These are phyloP conservation scores for Pipistrellus kuhlii DNA, from an alignment of 2,797 vertebrate species.

Conservation along the genomic window DNA sequence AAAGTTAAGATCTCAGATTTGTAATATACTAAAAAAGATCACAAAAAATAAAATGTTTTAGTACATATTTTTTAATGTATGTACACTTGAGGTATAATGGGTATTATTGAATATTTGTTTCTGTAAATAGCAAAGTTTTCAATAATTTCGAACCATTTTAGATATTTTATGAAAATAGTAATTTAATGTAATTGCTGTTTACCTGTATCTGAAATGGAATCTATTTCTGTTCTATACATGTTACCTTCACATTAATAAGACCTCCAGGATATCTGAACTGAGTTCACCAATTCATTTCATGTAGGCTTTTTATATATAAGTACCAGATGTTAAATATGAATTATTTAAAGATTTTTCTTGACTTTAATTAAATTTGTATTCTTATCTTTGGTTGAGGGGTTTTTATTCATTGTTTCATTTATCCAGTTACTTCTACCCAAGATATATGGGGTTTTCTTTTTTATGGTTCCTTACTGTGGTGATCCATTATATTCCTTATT, in stretches of 20 bases:
- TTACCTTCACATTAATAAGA: slow-evolving; percentile 89
- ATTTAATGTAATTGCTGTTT: slow-evolving; percentile 79
- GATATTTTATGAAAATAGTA: slow-evolving; percentile 81
- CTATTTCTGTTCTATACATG: slow-evolving; percentile 82
- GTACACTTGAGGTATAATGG: slow-evolving; percentile 42
- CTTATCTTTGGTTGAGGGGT: slow-evolving; percentile 38
- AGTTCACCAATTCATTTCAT: slow-evolving; percentile 83
- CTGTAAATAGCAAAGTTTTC: slow-evolving; percentile 48
- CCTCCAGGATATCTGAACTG: slow-evolving; percentile 90
- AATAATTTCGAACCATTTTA: slow-evolving; percentile 68
- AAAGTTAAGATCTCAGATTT: slow-evolving; percentile 41
- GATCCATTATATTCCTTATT: slow-evolving; percentile 65
- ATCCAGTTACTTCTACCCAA: slow-evolving; percentile 19
- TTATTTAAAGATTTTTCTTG: slow-evolving; percentile 57
- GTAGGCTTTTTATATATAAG: slow-evolving; percentile 21
- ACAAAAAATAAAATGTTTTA: slow-evolving; percentile 62
- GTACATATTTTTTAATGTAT: slow-evolving; percentile 40
- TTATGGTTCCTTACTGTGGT: slow-evolving; percentile 5
- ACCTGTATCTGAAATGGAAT: slow-evolving; percentile 82
- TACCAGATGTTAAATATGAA: background rate
- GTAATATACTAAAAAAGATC: slow-evolving; percentile 37
- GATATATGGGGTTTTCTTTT: slow-evolving; percentile 45
- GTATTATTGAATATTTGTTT: slow-evolving; percentile 70
- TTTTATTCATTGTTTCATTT: slow-evolving; percentile 60
- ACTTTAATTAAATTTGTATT: slow-evolving; percentile 52